Evolutionary conservation across 2,113 vertebrate genomes (phyloP), one percentile per base, ranked within the genome.

Genomic region (Elachura formosa): DNA sequence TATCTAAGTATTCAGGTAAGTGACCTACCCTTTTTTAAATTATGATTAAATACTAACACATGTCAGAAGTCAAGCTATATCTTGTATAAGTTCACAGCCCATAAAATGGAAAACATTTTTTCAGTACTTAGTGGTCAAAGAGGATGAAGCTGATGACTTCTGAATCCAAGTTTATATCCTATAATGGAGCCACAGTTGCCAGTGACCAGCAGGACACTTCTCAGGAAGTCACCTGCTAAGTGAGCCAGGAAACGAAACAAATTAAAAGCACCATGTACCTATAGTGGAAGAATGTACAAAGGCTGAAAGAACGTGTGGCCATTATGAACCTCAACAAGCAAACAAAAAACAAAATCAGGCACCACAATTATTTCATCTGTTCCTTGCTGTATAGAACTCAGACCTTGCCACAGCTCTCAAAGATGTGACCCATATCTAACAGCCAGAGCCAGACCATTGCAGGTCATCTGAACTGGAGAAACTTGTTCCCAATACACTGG

Each of bases 241-340:
- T 29, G 64, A 85, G 58, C 43, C 67, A 73, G 40, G 45, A 79
- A 94, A 82, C 2, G 6, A 26, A 33, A 71, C 68, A 72, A 77
- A 64, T 40, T 11, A 79, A n/a, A 68, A 22, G 10, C 1, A 0
- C 28, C 0, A 0, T 7, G 38, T 28, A 76, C 12, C n/a, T 23
- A 58, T 0, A 51, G 29, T 33, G 29, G 43, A 67, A 77, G 24
- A 84, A 77, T 1, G 3, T 4, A 34, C 17, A 29, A 83, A 52
- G n/a, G 19, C 23, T 40, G 12, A 63, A 85, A 93, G 33, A 49
- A 69, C 34, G 51, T 0, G 0, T 29, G 28, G 20, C 51, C 46
- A 54, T n/a, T 15, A 49, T 38, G 41, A 72, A 31, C 48, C 24
- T 81, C 43, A 68, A 40, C 36, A 75, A 78, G 81, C 26, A 76